phyloP scores from a whole-genome alignment of 37 sponge, comb jelly and placozoan species.

The Halisarca cf. caerulea region DNA sequence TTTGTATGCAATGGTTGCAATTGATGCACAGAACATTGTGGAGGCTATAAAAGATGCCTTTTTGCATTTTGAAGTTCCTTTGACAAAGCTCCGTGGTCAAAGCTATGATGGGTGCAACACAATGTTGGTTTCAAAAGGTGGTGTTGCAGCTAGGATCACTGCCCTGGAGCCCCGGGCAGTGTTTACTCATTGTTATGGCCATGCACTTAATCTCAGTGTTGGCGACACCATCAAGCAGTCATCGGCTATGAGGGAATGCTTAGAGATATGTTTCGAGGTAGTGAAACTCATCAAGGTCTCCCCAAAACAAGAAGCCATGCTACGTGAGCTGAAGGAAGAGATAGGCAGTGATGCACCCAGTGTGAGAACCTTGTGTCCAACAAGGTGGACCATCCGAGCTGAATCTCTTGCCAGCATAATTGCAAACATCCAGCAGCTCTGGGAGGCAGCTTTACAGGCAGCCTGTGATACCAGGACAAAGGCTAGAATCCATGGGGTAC shows the following conservation, averaged over 20 bases:
- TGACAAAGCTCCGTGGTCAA: conserved; percentile 58
- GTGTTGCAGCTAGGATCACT: conserved; percentile 58
- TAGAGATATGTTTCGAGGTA: conserved; percentile 64
- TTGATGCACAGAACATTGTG: conserved; percentile 64
- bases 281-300: conserved; percentile 71
- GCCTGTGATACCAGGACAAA: conserved; percentile 68
- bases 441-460: conserved; percentile 49
- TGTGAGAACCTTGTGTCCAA: conserved; percentile 59
- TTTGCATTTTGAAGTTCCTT: conserved; percentile 48
- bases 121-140: conserved; percentile 64
- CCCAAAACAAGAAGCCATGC: conserved; percentile 61
- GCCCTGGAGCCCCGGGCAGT: conserved; percentile 67
- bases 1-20: conserved; percentile 38
- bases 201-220: conserved; percentile 75
- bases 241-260: conserved; percentile 52
- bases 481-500: conserved; percentile 66
- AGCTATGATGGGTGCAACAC: conserved; percentile 78
- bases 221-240: too few relatives aligned
- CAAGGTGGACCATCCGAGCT: conserved; percentile 78
- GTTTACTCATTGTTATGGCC: conserved; percentile 80
- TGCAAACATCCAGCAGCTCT: conserved; percentile 47
- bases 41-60: conserved; percentile 54
- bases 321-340: conserved; percentile 58
- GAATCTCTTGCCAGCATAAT: conserved; percentile 59
- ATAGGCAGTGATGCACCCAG: conserved; percentile 53